A percentile compares a stretch with the other conserved stretches of the same genome.
phyloP scores from a whole-genome alignment of 2,888 invertebrate genomes.

The Orgyia antiqua region DNA sequence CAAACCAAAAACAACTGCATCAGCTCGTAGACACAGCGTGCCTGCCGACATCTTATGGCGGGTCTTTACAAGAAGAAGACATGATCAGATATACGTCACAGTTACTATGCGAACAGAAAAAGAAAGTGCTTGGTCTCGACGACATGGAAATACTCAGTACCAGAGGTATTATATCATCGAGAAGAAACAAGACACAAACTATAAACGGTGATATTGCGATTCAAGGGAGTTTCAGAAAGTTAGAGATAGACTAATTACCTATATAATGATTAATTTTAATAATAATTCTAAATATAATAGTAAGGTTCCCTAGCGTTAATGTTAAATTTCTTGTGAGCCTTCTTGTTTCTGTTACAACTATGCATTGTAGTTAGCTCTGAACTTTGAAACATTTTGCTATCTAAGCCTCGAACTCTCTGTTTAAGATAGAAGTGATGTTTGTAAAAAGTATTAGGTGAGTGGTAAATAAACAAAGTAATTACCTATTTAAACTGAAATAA shows the following conservation, averaged over 20 bases:
- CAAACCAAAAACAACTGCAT: conserved; percentile 77
- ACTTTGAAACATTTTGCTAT: no score
- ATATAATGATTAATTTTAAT: conserved; percentile 10
- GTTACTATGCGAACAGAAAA: conserved; percentile 79
- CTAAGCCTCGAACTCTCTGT: no score
- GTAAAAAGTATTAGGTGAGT: no score
- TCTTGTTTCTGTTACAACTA: background rate
- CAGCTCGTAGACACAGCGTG: conserved; percentile 79
- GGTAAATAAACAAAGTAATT: no score
- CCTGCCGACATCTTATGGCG: conserved; percentile 85
- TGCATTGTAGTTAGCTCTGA: no score
- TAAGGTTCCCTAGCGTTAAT: background rate
- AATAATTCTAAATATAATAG: conserved; percentile 2
- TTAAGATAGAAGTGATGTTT: no score
- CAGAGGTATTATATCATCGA: conserved; percentile 65
- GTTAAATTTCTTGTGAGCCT: background rate
- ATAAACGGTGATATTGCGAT: conserved; percentile 46
- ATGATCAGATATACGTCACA: conserved; percentile 84
- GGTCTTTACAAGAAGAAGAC: conserved; percentile 81
- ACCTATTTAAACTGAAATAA: no score
- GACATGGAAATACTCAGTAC: conserved; percentile 82
- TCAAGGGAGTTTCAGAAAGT: conserved; percentile 82
- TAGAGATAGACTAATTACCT: conserved; percentile 83
- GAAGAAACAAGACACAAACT: conserved; percentile 37
- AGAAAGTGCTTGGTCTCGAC: conserved; percentile 79